Percentiles rank a stretch among this genome's conserved stretches.
Conservation (phyloP, 2,888 invertebrate species). For the Tiliacea citrago region DNA sequence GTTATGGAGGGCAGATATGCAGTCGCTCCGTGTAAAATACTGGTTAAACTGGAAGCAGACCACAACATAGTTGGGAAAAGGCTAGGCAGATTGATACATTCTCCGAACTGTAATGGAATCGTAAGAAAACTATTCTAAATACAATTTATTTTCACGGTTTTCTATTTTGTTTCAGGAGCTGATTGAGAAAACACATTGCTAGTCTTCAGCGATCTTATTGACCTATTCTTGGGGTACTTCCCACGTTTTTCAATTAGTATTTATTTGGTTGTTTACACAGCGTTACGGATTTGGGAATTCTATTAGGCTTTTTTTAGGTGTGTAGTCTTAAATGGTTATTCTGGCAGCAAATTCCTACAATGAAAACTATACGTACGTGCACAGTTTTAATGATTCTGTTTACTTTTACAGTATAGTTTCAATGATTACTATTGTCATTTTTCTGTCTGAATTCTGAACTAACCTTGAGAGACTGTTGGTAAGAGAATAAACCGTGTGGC, state of each 20-base stretch:
- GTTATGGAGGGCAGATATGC: too few species aligned
- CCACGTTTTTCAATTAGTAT: constrained; percentile 37
- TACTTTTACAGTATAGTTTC: not conserved
- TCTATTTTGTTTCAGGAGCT: constrained; percentile 32
- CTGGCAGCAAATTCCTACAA: too few species aligned
- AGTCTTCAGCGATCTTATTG: constrained; percentile 14
- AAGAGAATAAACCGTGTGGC: not conserved
- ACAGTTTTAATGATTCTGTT: not conserved
- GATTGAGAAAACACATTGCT: constrained; percentile 40
- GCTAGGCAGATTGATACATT: not conserved
- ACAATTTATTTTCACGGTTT: constrained; percentile 28
- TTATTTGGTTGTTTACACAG: constrained; percentile 13
- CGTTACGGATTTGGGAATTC: not conserved
- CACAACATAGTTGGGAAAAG: too few species aligned
- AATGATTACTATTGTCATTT: not conserved
- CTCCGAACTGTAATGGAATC: constrained; percentile 1
- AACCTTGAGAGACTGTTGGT: not conserved
- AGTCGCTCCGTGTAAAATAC: too few species aligned
- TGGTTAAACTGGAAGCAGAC: too few species aligned
- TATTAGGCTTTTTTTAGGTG: constrained; percentile 5
- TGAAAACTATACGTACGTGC: not conserved
- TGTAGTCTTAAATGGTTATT: not conserved
- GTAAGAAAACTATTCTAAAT: constrained; percentile 22
- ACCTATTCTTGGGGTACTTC: constrained; percentile 9
- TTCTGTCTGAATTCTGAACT: not conserved